Evolutionary conservation across 1,140 invertebrate genomes (phyloP), one percentile per base, ranked within the genome.

Genomic region (Mizuhopecten yessoensis): DNA sequence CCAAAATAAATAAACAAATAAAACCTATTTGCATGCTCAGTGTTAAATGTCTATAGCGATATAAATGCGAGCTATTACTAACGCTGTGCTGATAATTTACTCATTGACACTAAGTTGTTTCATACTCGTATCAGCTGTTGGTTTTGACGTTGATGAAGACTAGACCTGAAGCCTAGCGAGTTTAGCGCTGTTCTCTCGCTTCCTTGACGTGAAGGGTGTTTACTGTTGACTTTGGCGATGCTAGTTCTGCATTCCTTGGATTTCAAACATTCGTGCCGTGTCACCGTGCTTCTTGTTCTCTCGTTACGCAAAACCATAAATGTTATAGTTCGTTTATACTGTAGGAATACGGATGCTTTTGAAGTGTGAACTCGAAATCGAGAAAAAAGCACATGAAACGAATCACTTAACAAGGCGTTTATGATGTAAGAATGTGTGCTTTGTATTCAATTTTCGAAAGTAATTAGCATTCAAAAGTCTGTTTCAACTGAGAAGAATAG

Each of bases 201-300:
- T 75, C 57, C 57, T 75, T 17, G 57, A 75, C 57, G 23, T 75
- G 15, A 75, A 7, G 20, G 17, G 57, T 75, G 57, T 75, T 75
- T 75, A 75, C n/a, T 75, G 57, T 75, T 75, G 57, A 75, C 57
- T 75, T 75, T 75, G n/a, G 57, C 57, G 23, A 75, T 75, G 57
- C 57, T 75, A 23, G n/a, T 75, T 75, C 57, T 75, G 57, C 57
- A 75, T 75, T 75, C 57, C 57, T 0, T 75, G 57, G 57, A 75
- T 75, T 75, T 75, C 57, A 23, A 23, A 29, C 57, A 75, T 75
- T 75, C 57, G 57, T 29, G 23, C 57, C 57, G 57, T 75, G 57
- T 75, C 57, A 75, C 57, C 57, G 57, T n/a, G 57, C 5, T 9
- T 75, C n/a, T 29, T 75, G 57, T n/a, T 75, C 23, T 75, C 57